Conservation (phyloP, 2,113 vertebrate species). For the Ploceus nigricollis region DNA sequence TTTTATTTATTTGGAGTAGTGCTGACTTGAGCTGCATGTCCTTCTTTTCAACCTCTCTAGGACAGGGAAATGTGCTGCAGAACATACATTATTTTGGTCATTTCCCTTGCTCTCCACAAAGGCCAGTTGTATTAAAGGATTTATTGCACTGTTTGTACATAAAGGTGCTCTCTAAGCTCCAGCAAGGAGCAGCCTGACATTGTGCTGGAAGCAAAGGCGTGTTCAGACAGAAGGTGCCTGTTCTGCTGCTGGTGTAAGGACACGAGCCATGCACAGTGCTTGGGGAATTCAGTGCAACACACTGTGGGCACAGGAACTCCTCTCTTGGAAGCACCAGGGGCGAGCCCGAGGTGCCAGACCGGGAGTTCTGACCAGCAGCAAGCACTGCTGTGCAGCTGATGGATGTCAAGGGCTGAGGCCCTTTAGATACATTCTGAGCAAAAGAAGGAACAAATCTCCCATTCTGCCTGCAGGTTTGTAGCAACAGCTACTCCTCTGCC, state of each 20-base stretch:
- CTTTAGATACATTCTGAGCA: neutral
- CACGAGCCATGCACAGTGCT: neutral
- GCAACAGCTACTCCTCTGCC: neutral
- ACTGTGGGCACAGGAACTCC: neutral
- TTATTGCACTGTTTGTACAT: neutral
- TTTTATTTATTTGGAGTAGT: conserved; percentile 27
- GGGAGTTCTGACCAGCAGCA: neutral
- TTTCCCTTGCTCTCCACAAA: neutral
- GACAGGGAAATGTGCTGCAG: neutral
- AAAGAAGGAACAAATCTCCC: neutral
- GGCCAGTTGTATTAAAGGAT: neutral
- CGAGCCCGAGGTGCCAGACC: fast-evolving
- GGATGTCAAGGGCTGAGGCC: neutral
- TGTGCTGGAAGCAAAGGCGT: neutral
- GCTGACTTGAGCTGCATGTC: neutral
- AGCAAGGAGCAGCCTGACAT: neutral
- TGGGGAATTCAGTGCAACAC: neutral
- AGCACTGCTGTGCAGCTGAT: neutral
- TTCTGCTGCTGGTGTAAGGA: neutral
- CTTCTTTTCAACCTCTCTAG: neutral
- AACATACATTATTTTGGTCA: neutral
- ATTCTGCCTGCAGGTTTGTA: neutral
- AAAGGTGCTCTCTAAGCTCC: neutral
- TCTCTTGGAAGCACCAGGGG: neutral
- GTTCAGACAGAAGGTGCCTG: neutral